phyloP scores from a whole-genome alignment of 2,113 vertebrate species.

The Dolichotis patagonum region DNA sequence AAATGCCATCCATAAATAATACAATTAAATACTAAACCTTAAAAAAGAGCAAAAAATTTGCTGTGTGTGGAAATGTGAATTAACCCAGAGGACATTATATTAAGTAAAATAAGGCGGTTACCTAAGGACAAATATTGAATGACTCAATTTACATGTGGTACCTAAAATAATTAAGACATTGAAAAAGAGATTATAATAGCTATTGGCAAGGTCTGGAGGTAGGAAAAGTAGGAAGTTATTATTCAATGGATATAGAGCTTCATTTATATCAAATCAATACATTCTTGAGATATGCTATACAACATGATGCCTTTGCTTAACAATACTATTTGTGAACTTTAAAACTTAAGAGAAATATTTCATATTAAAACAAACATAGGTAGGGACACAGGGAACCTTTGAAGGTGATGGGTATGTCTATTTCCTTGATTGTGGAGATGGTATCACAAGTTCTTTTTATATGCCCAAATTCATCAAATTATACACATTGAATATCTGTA shows the following conservation, averaged over 20 bases:
- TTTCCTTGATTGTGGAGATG: neutral
- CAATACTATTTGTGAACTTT: neutral
- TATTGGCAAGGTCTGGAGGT: neutral
- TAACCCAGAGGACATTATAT: neutral
- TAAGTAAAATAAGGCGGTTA: neutral
- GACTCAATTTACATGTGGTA: neutral
- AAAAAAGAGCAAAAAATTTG: neutral
- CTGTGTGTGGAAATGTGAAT: neutral
- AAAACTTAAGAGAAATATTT: neutral
- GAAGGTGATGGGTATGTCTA: neutral
- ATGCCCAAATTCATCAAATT: neutral
- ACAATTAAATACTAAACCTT: neutral
- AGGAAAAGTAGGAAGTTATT: neutral
- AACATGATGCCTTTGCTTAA: neutral
- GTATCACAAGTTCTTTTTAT: neutral
- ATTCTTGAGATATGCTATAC: neutral
- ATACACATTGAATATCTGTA: neutral
- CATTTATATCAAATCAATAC: neutral
- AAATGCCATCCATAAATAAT: neutral
- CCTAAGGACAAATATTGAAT: neutral
- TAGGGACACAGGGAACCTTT: neutral
- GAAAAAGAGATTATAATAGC: neutral
- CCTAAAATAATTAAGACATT: neutral
- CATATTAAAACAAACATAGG: neutral
- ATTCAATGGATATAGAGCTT: neutral